Percentiles rank a stretch among this genome's conserved stretches.
Evolutionary conservation across 2,888 invertebrate genomes (phyloP).

Genomic region (Empis stercorea): DNA sequence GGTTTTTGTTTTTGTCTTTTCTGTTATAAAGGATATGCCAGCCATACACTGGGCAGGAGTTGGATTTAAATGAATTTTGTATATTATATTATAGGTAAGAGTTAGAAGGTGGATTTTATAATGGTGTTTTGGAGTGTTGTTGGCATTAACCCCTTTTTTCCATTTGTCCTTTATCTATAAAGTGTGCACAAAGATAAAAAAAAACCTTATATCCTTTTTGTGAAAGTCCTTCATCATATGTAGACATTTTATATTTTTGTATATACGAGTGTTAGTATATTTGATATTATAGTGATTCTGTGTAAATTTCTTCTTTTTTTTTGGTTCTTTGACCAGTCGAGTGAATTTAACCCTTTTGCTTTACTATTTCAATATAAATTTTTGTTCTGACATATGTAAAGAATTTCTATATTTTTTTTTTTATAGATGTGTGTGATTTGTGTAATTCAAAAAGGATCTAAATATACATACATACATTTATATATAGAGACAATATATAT

Average conservation of each 20-base stretch:
- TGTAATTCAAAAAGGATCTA: slow-evolving; percentile 1
- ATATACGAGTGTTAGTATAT: too few species aligned
- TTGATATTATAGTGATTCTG: too few species aligned
- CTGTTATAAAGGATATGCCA: not conserved
- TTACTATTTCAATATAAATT: too few species aligned
- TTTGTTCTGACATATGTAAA: not conserved
- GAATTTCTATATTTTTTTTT: slow-evolving; percentile 2
- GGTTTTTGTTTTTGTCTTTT: not conserved
- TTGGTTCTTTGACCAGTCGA: slow-evolving; percentile 30
- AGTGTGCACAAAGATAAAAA: not conserved
- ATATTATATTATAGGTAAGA: too few species aligned
- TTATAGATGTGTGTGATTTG: slow-evolving; percentile 9
- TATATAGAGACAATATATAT: too few species aligned
- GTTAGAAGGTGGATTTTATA: not conserved
- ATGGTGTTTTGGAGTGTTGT: not conserved
- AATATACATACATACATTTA: not conserved
- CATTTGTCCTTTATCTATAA: not conserved
- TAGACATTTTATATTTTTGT: too few species aligned
- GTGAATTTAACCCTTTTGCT: slow-evolving; percentile 22
- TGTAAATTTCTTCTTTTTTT: not conserved
- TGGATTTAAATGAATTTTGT: not conserved
- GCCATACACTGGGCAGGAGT: too few species aligned
- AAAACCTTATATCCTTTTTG: too few species aligned
- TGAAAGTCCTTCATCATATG: too few species aligned
- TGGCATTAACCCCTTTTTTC: not conserved